Conservation (phyloP, 2,113 vertebrate genomes). For the Halcyon senegalensis region DNA sequence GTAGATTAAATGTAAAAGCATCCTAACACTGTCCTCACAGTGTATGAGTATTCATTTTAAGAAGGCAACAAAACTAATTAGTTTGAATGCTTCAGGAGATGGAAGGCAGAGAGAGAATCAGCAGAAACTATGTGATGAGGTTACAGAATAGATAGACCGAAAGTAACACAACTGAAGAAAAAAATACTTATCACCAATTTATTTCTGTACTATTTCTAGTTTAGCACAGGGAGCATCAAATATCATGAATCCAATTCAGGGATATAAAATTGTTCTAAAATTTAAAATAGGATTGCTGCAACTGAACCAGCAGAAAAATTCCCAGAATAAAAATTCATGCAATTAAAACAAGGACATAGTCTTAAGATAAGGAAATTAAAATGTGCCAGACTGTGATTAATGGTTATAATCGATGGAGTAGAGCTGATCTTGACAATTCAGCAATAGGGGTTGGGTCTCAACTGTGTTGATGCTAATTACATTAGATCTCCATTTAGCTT, state of each 20-base stretch:
- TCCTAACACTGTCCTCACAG: background rate
- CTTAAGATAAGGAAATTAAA: background rate
- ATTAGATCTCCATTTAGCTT: background rate
- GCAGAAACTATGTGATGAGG: background rate
- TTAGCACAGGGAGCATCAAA: background rate
- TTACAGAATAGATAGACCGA: background rate
- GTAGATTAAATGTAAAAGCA: background rate
- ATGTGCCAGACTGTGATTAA: background rate
- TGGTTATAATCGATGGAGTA: background rate
- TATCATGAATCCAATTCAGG: background rate
- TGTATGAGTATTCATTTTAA: background rate
- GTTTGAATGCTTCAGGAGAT: background rate
- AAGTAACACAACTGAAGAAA: background rate
- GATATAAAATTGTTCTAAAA: background rate
- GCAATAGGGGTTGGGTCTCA: background rate
- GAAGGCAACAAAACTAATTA: background rate
- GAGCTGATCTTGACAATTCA: background rate
- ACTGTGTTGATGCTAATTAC: background rate
- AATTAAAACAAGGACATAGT: background rate
- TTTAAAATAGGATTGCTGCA: background rate
- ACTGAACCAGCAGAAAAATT: background rate
- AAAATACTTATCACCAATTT: background rate
- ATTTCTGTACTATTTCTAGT: background rate
- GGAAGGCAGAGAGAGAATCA: background rate
- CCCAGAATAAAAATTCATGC: background rate